Evolutionary conservation across 1,140 invertebrate species (phyloP).

Genomic region (Drosophila sulfurigaster): DNA sequence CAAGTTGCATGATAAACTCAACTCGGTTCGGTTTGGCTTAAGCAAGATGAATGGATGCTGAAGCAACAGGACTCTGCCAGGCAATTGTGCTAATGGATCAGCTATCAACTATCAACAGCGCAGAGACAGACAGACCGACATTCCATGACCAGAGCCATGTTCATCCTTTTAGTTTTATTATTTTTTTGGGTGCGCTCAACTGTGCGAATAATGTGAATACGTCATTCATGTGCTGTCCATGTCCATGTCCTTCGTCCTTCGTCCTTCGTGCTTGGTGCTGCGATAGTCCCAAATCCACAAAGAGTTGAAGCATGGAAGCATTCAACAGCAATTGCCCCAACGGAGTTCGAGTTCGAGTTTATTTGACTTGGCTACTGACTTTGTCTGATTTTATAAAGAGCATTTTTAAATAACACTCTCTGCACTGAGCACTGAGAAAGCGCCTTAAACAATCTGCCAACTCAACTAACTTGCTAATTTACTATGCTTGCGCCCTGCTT

Average conservation of each 20-base stretch:
- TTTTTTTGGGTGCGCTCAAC: constrained; percentile 59
- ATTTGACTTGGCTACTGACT: constrained; percentile 39
- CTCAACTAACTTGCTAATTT: constrained; percentile 62
- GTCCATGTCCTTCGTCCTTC: constrained; percentile 3
- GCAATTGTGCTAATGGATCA: constrained; percentile 74
- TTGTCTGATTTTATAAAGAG: constrained; percentile 51
- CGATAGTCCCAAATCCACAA: constrained; percentile 12
- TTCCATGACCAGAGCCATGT: constrained; percentile 7
- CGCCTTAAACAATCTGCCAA: constrained; percentile 34
- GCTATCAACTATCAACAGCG: constrained; percentile 47
- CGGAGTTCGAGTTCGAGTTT: constrained; percentile 42
- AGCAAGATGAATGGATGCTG: constrained; percentile 66
- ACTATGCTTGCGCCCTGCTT: constrained; percentile 52
- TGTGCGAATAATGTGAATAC: constrained; percentile 64
- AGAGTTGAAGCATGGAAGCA: constrained; percentile 23
- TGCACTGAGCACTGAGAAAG: constrained; percentile 40
- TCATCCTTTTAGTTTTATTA: constrained; percentile 2
- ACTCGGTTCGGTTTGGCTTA: constrained; percentile 9
- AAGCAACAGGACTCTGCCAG: constrained; percentile 35
- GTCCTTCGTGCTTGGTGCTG: background rate
- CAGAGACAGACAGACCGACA: constrained; percentile 6
- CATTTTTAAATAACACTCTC: constrained; percentile 51
- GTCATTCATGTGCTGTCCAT: constrained; percentile 33
- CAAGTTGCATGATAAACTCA: constrained; percentile 61
- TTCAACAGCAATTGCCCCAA: constrained; percentile 41